Evolutionary conservation across 92 coral and sea anemone species (phyloP).

Genomic region (Ricordea florida): DNA sequence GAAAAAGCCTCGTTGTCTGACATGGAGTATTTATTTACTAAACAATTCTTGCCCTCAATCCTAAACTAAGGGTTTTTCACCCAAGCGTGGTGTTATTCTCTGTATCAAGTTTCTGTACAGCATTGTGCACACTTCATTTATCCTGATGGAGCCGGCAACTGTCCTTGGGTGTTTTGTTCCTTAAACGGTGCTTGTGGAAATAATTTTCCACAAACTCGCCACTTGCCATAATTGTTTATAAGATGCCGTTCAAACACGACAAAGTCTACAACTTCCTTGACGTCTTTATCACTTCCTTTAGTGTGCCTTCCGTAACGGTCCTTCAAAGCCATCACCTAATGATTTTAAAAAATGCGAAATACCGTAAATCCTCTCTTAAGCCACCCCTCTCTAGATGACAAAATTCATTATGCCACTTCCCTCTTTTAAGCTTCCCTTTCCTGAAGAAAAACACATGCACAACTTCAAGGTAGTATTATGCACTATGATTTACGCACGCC

Average conservation of each 20-base stretch:
- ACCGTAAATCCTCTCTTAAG: too few relatives aligned
- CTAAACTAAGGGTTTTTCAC: too few relatives aligned
- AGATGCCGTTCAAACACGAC: constrained; percentile 93
- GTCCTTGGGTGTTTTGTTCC: background rate
- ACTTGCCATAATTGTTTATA: constrained; percentile 68
- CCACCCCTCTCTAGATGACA: background rate
- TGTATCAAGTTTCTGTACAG: too few relatives aligned
- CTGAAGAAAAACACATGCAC: constrained; percentile 10
- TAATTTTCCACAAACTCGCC: constrained; percentile 97
- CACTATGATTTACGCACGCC: too few relatives aligned
- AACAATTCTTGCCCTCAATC: too few relatives aligned
- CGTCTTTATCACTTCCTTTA: constrained; percentile 84
- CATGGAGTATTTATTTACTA: too few relatives aligned
- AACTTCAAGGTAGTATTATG: too few relatives aligned
- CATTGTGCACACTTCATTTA: too few relatives aligned
- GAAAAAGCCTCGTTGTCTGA: too few relatives aligned
- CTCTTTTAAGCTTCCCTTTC: background rate
- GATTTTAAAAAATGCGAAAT: too few relatives aligned
- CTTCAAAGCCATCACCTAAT: constrained; percentile 94
- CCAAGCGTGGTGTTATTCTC: too few relatives aligned
- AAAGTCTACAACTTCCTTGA: constrained; percentile 79
- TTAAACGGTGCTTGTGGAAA: constrained; percentile 33
- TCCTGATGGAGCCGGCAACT: too few relatives aligned
- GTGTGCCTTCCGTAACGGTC: constrained; percentile 86
- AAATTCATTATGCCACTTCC: background rate